Evolutionary conservation across 2,797 vertebrate genomes (phyloP).

Genomic region (Phoeniculus purpureus): DNA sequence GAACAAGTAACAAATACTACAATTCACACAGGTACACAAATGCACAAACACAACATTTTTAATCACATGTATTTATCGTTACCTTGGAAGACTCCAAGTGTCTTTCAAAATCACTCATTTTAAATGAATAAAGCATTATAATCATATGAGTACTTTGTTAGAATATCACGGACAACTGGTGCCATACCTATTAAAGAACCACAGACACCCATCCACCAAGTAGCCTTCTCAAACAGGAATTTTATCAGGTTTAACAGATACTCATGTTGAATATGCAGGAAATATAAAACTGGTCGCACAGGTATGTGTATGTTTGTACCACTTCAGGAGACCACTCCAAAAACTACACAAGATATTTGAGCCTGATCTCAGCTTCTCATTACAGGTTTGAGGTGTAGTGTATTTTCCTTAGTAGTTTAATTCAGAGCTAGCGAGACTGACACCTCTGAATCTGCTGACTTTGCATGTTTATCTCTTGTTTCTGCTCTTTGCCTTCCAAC

Average conservation of each 20-base stretch:
- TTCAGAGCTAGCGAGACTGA: background rate
- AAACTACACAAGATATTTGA: background rate
- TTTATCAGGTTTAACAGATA: background rate
- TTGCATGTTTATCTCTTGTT: background rate
- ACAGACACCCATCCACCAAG: background rate
- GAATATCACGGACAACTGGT: background rate
- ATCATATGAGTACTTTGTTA: background rate
- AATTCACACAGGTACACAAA: background rate
- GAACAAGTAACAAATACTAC: background rate
- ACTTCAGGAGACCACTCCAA: background rate
- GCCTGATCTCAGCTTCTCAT: background rate
- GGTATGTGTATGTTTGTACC: background rate
- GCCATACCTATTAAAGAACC: background rate
- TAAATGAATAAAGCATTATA: background rate
- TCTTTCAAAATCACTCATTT: background rate
- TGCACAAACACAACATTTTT: background rate
- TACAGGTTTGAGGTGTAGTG: background rate
- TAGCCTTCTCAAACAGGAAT: background rate
- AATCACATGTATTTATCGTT: background rate
- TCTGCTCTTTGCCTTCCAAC: background rate
- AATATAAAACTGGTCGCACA: background rate
- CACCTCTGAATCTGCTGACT: background rate
- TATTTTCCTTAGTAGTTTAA: background rate
- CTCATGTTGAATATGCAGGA: background rate
- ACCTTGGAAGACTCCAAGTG: background rate